Base-by-base conservation (phyloP, 2,888 invertebrate genomes). In the Eupithecia vulgata region DNA sequence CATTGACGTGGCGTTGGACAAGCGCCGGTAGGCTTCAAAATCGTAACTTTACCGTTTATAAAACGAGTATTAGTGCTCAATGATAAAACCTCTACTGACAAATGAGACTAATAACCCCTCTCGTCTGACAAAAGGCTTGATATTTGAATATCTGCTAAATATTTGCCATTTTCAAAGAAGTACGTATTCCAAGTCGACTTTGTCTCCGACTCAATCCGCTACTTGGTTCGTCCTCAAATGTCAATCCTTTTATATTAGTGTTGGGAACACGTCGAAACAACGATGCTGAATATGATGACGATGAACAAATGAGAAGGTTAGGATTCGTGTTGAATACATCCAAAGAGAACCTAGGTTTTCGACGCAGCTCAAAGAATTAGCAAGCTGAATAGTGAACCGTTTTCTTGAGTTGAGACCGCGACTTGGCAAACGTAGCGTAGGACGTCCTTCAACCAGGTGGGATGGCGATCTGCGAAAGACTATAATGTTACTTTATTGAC, bases 211-310 rank as follows among this genome's bases (percentile, higher is more conserved):
- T 89, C 89, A 90, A 94, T 94, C 93, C 92, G 88, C 89, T 91
- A 88, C 90, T 91, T 87, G 90, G 87, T 87, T 87, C 88, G 89
- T 87, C 83, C 85, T 92, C 91, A 90, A 92, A 93, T 87, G 90
- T 92, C 94, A 94, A 94, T 94, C 94, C 94, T 93, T 94, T 94
- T 93, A 94, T 83, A 84, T 78, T 86, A 91, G 91, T 78, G 71
- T 84, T 57, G 89, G 75, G 76, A 75, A 70, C 68, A 40, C 15
- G 37, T 52, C 3, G 13, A 52, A 66, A 68, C 52, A 73, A 3
- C 30, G 10, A 5, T 45, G 17, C 17, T 5, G 4, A 30, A 30
- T 30, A 30, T 30, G 30, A 30, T 30, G 30, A 30, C 30, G 30
- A 30, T 30, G 30, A 30, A 30, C 4, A 30, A 30, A 30, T 42